Base-by-base conservation (phyloP, 2,888 invertebrate genomes). In the Agrochola litura region DNA sequence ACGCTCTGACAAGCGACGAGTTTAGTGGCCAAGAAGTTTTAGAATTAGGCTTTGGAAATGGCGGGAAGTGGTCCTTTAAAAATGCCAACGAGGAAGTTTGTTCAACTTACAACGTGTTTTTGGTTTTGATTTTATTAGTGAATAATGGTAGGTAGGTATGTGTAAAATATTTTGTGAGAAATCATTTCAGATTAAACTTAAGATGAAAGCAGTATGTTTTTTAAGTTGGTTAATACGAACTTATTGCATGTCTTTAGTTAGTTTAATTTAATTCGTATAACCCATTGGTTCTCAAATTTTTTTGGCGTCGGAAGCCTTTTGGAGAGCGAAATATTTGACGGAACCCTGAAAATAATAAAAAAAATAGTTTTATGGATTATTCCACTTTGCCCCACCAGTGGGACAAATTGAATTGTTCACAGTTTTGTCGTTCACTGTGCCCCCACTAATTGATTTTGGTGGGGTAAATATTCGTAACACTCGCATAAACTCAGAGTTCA, bases 21-120 rank as follows among this genome's bases (percentile, higher is more conserved):
- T 82, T 83, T 73, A 72, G 77, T 63, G 77, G 69, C 16, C 43
- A 70, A 70, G 71, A 78, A 74, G 72, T 83, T 86, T 73, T 19
- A 43, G 25, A 64, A 81, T 64, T 49, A 64, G 30, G 64, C 61
- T 49, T 30, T 30, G 37, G 25, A 46, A 78, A 77, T 56, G 61
- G 65, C 37, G 66, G 54, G 61, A 67, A 67, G 14, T 43, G 30
- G 30, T 61, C 0, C 1, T 56, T 56, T 58, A n/a, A 14, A 49
- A 79, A 66, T 54, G 4, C 9, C 16, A 25, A 43, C 16, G 37
- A 37, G n/a, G 10, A 72, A 37, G 19, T 8, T 43, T 14, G 22
- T 61, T 46, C 5, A 71, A 52, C 2, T 49, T 66, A 22, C 22
- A 67, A 10, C 19, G 3, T 66, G 58, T 46, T 81, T 81, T 73